Conservation (phyloP, 2,113 vertebrate genomes). For the Irena cyanogastra region DNA sequence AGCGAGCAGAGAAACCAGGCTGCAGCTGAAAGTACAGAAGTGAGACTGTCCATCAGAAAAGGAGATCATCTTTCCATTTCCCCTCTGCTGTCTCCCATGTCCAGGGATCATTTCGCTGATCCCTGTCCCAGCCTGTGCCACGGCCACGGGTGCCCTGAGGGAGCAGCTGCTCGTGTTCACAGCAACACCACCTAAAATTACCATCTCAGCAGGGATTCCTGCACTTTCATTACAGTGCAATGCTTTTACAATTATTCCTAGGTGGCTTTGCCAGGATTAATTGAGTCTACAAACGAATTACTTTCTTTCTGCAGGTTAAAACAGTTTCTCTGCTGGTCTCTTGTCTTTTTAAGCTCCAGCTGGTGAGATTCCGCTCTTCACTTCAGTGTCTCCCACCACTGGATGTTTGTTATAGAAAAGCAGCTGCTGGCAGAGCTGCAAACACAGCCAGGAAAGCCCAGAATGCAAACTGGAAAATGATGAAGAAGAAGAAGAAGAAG, state of each 20-base stretch:
- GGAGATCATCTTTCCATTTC: neutral
- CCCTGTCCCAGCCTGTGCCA: neutral
- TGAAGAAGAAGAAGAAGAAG: neutral
- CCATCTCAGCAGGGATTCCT: neutral
- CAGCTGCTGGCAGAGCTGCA: neutral
- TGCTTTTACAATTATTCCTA: neutral
- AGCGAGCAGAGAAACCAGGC: neutral
- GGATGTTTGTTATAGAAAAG: neutral
- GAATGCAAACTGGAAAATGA: neutral
- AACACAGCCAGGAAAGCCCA: neutral
- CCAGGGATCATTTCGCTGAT: neutral
- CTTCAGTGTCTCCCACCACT: neutral
- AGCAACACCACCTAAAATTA: neutral
- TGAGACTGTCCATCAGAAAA: neutral
- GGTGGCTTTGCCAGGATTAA: neutral
- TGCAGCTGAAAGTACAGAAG: neutral
- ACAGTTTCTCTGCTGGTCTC: neutral
- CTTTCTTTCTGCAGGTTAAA: neutral
- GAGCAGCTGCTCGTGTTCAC: neutral
- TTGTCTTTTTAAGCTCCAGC: neutral
- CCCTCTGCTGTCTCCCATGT: neutral
- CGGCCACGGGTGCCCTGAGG: fast-evolving
- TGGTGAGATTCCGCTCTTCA: neutral
- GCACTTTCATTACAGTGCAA: neutral
- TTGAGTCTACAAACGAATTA: neutral